These are phyloP conservation scores for Gastrophryne carolinensis DNA, from an alignment of 2,797 vertebrate species.

Conservation along the genomic window DNA sequence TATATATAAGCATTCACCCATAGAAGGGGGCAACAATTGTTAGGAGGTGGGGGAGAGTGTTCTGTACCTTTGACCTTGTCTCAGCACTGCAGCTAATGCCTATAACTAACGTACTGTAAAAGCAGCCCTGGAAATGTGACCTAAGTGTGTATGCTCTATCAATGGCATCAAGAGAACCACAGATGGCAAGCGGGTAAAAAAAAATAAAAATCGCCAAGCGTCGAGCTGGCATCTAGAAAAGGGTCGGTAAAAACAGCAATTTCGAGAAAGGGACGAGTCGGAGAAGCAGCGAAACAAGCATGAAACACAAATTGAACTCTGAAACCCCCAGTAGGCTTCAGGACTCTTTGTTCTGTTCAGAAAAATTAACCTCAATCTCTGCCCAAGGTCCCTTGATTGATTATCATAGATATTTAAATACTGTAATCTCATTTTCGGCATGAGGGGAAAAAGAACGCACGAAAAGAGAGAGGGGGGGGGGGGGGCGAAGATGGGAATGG, in stretches of 20 bases:
- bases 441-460: slow-evolving; percentile 75
- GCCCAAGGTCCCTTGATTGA: slow-evolving; percentile 79
- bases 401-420: slow-evolving; percentile 99
- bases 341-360: slow-evolving; percentile 80
- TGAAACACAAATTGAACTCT: slow-evolving; percentile 71
- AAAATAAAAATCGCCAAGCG: slow-evolving; percentile 27
- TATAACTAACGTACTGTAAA: too few species aligned
- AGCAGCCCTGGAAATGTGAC: too few species aligned
- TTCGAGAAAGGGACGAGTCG: slow-evolving; percentile 58
- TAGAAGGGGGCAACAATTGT: too few species aligned
- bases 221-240: slow-evolving; percentile 66
- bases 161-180: slow-evolving; percentile 38
- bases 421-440: slow-evolving; percentile 99
- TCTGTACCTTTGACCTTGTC: too few species aligned
- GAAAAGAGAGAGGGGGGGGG: slow-evolving; percentile 65
- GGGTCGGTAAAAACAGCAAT: slow-evolving; percentile 66
- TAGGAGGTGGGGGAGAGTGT: too few species aligned
- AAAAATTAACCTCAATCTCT: slow-evolving; percentile 81
- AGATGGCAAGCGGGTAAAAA: slow-evolving; percentile 20
- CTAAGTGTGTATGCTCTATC: slow-evolving; percentile 39
- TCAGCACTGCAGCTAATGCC: too few species aligned
- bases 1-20: too few species aligned
- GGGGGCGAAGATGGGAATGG: slow-evolving; percentile 59
- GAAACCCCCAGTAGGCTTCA: slow-evolving; percentile 64
- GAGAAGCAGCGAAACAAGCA: slow-evolving; percentile 60